Base-by-base conservation (phyloP, 2,113 vertebrate species). In the Nipponia nippon region DNA sequence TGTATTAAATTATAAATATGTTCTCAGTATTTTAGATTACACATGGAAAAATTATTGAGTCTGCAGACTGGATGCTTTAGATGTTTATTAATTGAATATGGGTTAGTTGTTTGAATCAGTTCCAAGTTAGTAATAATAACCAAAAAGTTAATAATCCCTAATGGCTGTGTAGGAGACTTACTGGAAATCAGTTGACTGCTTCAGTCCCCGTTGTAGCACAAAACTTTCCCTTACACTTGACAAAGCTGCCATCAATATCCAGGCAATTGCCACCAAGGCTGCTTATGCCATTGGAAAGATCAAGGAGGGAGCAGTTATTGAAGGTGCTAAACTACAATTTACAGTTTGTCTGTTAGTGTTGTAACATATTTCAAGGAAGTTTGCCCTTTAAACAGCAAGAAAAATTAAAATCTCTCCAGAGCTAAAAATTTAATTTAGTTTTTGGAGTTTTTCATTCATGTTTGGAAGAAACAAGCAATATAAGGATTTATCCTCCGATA, bases 11-110 rank as follows among this genome's bases (percentile, higher is more conserved):
- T 95, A 91, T 69, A 55, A 70, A 29, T 30, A 66, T 81, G 65
- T 92, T 97, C 62, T 87, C 32, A 80, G 61, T 95, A 71, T 95
- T 97, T 96, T 82, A 78, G 25, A 73, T 92, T 79, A 14, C 44
- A 52, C 13, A 47, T 53, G 29, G 59, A 83, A 93, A 96, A 80
- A 6, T 71, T 59, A 87, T 27, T 77, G 56, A 84, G 69, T 47
- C 25, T 63, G 36, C 79, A 34, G 50, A 65, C 30, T 69, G 65
- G 30, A n/a, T 65, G 9, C 32, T 89, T 95, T 77, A 81, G 13
- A 27, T 88, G 19, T 85, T 87, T 93, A 42, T 82, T 92, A 80
- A 92, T 10, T 71, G 34, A 75, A 40, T 83, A 40, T 36, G 27
- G 36, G 12, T 52, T 67, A 85, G 83, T 92, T 66, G 12, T 65